phyloP scores from a whole-genome alignment of 2,888 invertebrate genomes.

The Netelia fuscicornis region DNA sequence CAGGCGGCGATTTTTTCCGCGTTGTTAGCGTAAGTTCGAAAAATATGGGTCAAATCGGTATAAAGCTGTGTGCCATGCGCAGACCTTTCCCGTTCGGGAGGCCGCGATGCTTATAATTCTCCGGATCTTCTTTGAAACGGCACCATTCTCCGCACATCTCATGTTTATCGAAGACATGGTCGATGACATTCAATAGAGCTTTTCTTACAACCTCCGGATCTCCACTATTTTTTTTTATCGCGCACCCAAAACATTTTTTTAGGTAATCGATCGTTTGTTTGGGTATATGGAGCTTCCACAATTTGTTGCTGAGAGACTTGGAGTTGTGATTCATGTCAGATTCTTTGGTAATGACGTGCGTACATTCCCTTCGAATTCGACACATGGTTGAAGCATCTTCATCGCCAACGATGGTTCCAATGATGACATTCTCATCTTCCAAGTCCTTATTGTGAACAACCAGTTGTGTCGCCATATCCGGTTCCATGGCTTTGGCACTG shows the following conservation, averaged over 20 bases:
- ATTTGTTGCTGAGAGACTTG: conserved; percentile 47
- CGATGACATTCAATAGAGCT: conserved; percentile 50
- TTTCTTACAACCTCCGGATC: conserved; percentile 43
- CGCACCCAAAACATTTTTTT: conserved; percentile 49
- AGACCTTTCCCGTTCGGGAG: conserved; percentile 23
- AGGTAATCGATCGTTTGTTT: conserved; percentile 48
- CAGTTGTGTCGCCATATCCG: background rate
- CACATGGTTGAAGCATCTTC: conserved; percentile 65
- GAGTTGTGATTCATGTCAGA: conserved; percentile 51
- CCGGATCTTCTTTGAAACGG: background rate
- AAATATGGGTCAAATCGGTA: background rate
- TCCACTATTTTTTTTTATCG: conserved; percentile 47
- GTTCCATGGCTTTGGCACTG: conserved; percentile 17
- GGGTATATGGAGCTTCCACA: conserved; percentile 39
- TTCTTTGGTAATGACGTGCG: conserved; percentile 25
- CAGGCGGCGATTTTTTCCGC: conserved; percentile 25
- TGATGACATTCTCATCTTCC: conserved; percentile 52
- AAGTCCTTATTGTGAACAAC: conserved; percentile 28
- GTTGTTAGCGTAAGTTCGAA: conserved; percentile 27
- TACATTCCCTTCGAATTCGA: conserved; percentile 39
- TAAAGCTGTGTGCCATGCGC: background rate
- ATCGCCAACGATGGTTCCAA: conserved; percentile 57
- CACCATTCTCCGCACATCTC: conserved; percentile 53
- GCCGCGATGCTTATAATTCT: background rate
- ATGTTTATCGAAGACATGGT: conserved; percentile 52